Evolutionary conservation across 2,888 invertebrate genomes (phyloP).

Genomic region (Ectropis crepuscularia): DNA sequence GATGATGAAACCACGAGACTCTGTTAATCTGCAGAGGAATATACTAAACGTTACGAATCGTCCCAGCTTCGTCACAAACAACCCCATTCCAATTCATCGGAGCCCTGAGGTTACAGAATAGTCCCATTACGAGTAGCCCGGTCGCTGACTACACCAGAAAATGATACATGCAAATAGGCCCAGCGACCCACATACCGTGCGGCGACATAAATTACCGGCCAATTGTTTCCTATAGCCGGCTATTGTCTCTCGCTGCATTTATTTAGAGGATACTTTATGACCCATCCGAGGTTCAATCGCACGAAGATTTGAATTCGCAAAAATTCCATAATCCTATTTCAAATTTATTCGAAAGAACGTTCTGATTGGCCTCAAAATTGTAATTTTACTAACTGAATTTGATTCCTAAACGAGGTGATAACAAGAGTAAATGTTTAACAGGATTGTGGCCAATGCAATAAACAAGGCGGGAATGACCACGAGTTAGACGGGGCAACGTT

Average conservation of each 20-base stretch:
- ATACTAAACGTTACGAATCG: background rate
- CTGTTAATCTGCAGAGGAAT: no score
- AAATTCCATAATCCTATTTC: no score
- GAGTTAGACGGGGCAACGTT: no score
- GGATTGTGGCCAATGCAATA: no score
- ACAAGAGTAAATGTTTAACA: no score
- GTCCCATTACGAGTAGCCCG: slow-evolving; percentile 20
- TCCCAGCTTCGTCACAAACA: slow-evolving; percentile 7
- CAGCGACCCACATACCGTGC: slow-evolving; percentile 61
- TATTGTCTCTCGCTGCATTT: slow-evolving; percentile 61
- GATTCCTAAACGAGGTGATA: no score
- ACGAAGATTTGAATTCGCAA: background rate
- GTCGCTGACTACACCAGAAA: slow-evolving; percentile 41
- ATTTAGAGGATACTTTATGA: slow-evolving; percentile 52
- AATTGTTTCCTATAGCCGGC: slow-evolving; percentile 73
- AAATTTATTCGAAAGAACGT: no score
- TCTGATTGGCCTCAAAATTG: no score
- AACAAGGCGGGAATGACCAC: no score
- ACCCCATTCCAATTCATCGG: slow-evolving; percentile 8
- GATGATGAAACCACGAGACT: no score
- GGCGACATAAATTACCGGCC: slow-evolving; percentile 71
- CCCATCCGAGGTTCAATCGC: slow-evolving; percentile 22
- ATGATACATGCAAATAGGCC: slow-evolving; percentile 46
- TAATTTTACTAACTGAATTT: no score
- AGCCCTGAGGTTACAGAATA: slow-evolving; percentile 22